These are phyloP conservation scores for Trissonchulus latispiculum DNA, from an alignment of 2,888 invertebrate species.

Conservation along the genomic window DNA sequence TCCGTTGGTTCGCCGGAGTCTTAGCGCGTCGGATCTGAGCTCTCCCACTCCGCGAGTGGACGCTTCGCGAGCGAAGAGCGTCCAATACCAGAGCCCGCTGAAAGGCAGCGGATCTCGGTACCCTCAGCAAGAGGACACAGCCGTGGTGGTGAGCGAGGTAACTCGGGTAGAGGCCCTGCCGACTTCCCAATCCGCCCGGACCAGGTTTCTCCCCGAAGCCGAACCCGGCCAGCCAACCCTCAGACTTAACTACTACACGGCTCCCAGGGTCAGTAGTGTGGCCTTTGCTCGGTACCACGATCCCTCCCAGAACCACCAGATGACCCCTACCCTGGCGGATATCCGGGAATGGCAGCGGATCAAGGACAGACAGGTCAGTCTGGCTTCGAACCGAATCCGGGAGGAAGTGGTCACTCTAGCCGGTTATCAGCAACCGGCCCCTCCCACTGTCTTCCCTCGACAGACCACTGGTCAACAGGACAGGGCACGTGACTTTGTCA, in stretches of 20 bases:
- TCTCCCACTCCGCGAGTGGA: background rate
- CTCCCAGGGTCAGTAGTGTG: background rate
- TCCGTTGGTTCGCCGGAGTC: constrained; percentile 9
- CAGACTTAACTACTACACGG: background rate
- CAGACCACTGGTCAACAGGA: no score
- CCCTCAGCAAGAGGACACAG: no score
- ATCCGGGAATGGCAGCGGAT: background rate
- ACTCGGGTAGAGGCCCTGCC: no score
- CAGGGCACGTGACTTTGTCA: no score
- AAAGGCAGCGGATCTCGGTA: no score
- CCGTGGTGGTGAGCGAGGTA: no score
- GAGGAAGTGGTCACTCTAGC: background rate
- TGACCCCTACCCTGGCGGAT: background rate
- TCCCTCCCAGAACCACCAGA: background rate
- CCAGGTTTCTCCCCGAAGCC: no score
- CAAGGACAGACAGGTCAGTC: background rate
- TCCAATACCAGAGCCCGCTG: no score
- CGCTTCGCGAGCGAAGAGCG: background rate
- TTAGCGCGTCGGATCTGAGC: background rate
- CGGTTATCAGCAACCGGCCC: no score
- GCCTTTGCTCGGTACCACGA: background rate
- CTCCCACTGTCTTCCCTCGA: no score
- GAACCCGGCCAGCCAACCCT: background rate
- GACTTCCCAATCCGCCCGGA: no score
- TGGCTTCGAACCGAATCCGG: background rate